Percentiles rank a stretch among this genome's conserved stretches.
Conservation (phyloP, 2,888 invertebrate genomes). For the Ecliptopera silaceata region DNA sequence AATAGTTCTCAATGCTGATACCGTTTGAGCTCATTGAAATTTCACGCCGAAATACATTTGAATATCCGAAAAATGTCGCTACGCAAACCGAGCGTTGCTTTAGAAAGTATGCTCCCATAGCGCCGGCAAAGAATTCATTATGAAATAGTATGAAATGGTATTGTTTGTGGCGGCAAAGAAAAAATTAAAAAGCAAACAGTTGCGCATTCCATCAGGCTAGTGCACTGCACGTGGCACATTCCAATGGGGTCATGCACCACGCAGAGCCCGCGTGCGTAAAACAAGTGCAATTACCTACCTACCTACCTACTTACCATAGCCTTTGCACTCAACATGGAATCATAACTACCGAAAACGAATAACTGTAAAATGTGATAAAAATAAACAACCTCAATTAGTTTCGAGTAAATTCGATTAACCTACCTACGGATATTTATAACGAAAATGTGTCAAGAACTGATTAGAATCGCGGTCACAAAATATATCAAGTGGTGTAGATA, state of each 20-base stretch:
- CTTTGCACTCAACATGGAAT: slow-evolving; percentile 8
- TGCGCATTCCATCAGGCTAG: slow-evolving; percentile 78
- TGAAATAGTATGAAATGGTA: slow-evolving; percentile 76
- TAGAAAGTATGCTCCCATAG: slow-evolving; percentile 59
- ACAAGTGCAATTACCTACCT: slow-evolving; percentile 62
- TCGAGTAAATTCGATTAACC: slow-evolving; percentile 2
- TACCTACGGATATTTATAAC: slow-evolving; percentile 4
- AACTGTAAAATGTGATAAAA: slow-evolving; percentile 9
- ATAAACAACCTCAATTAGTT: slow-evolving; percentile 17
- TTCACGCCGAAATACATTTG: slow-evolving; percentile 33
- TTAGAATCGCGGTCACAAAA: slow-evolving; percentile 11
- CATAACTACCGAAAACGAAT: slow-evolving; percentile 2
- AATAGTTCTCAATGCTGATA: slow-evolving; percentile 30
- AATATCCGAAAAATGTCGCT: slow-evolving; percentile 36
- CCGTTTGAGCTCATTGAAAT: slow-evolving; percentile 41
- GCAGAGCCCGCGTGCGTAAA: slow-evolving; percentile 66
- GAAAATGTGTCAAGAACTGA: slow-evolving; percentile 14
- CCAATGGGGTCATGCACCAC: slow-evolving; percentile 80
- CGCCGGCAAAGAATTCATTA: slow-evolving; percentile 71
- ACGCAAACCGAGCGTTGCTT: slow-evolving; percentile 53
- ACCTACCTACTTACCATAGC: slow-evolving; percentile 26
- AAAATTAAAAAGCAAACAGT: slow-evolving; percentile 80
- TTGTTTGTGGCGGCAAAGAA: slow-evolving; percentile 73
- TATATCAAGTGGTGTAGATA: background rate
- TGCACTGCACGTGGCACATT: slow-evolving; percentile 76